Evolutionary conservation across 2,113 vertebrate genomes (phyloP).

Genomic region (Tetrax tetrax): DNA sequence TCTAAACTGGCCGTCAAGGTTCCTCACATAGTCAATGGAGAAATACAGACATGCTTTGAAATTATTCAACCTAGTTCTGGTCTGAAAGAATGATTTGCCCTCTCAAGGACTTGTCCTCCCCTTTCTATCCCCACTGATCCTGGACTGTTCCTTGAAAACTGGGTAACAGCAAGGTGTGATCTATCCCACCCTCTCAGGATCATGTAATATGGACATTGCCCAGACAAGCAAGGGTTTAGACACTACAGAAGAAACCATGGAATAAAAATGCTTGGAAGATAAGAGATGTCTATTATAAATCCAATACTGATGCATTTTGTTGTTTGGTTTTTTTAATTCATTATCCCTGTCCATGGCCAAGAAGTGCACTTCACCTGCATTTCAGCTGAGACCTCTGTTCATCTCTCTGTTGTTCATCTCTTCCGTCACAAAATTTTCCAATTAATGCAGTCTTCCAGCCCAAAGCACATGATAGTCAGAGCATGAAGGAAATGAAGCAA

Average conservation of each 20-base stretch:
- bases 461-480: background rate
- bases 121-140: background rate
- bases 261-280: background rate
- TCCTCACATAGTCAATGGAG: background rate
- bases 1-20: background rate
- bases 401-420: background rate
- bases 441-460: background rate
- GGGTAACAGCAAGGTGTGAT: background rate
- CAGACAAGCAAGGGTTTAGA: background rate
- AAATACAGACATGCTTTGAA: background rate
- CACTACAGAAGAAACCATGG: background rate
- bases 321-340: background rate
- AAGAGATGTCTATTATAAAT: background rate
- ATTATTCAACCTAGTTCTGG: background rate
- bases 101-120: background rate
- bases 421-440: background rate
- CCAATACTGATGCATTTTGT: background rate
- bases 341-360: background rate
- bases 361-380: background rate
- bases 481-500: background rate
- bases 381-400: background rate
- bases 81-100: fast-evolving
- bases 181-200: background rate
- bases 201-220: fast-evolving
- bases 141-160: background rate